phyloP scores from a whole-genome alignment of 2,113 vertebrate species.

The Platysternon megacephalum region DNA sequence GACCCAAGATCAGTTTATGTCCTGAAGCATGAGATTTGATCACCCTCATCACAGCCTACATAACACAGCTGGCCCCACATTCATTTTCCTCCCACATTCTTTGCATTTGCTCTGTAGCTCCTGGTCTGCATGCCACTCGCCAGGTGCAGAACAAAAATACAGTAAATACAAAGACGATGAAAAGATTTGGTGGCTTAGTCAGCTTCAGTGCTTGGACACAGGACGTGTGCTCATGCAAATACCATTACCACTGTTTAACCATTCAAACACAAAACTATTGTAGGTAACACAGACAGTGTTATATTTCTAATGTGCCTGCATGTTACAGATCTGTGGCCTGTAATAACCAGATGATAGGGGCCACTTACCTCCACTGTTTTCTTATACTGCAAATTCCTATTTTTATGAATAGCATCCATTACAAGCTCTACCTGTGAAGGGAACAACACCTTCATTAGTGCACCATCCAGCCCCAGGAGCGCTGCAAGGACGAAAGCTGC shows the following conservation, averaged over 20 bases:
- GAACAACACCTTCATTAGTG: neutral
- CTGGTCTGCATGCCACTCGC: neutral
- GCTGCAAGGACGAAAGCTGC: neutral
- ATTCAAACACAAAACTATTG: neutral
- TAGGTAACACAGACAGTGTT: too few relatives aligned
- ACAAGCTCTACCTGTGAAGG: constrained; percentile 87
- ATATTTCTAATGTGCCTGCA: too few relatives aligned
- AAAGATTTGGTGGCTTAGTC: fast-evolving
- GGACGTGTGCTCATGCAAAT: fast-evolving
- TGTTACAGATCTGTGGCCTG: neutral
- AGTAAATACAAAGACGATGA: fast-evolving
- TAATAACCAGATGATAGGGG: neutral
- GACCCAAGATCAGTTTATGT: neutral
- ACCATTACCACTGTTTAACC: neutral
- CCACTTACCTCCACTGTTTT: constrained; percentile 94
- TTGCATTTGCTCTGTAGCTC: neutral
- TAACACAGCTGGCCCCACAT: neutral
- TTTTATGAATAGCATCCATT: constrained; percentile 93
- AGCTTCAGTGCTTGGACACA: neutral
- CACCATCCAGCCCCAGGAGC: fast-evolving
- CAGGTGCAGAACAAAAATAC: neutral
- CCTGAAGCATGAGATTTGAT: neutral
- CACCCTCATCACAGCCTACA: fast-evolving
- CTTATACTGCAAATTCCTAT: constrained; percentile 89
- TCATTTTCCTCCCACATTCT: fast-evolving